phyloP scores from a whole-genome alignment of 2,113 vertebrate species.

The Eonycteris spelaea region DNA sequence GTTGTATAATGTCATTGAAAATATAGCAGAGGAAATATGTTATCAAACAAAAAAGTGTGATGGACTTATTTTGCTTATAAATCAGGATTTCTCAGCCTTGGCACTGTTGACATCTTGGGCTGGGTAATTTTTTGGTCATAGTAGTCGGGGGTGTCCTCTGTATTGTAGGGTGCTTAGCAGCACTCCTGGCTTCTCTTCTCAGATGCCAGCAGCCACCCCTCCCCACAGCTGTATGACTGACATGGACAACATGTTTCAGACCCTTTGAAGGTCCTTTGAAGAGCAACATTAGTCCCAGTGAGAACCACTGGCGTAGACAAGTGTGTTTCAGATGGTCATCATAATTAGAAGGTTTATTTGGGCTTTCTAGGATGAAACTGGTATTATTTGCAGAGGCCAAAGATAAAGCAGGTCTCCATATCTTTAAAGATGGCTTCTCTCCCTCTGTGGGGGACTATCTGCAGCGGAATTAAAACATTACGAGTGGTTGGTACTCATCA shows the following conservation, averaged over 20 bases:
- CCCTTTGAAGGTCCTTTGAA: neutral
- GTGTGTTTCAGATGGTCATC: fast-evolving
- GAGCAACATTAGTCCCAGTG: neutral
- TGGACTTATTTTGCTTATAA: neutral
- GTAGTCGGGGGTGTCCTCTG: fast-evolving
- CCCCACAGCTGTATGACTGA: neutral
- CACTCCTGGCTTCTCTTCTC: too few relatives aligned
- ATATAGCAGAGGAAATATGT: neutral
- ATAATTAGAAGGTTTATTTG: neutral
- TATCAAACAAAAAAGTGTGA: neutral
- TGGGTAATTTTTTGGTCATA: neutral
- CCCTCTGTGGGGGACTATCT: too few relatives aligned
- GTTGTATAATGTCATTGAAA: neutral
- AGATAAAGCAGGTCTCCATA: neutral
- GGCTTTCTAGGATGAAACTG: neutral
- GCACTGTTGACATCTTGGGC: neutral
- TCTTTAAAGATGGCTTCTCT: neutral
- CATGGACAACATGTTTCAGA: neutral
- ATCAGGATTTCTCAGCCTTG: neutral
- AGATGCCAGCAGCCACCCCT: neutral
- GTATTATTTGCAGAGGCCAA: neutral
- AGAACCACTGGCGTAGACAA: neutral
- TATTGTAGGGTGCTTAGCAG: neutral
- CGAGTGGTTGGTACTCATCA: neutral
- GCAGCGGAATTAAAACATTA: neutral